phyloP scores from a whole-genome alignment of 2,888 invertebrate genomes.

The Agriotes lineatus region DNA sequence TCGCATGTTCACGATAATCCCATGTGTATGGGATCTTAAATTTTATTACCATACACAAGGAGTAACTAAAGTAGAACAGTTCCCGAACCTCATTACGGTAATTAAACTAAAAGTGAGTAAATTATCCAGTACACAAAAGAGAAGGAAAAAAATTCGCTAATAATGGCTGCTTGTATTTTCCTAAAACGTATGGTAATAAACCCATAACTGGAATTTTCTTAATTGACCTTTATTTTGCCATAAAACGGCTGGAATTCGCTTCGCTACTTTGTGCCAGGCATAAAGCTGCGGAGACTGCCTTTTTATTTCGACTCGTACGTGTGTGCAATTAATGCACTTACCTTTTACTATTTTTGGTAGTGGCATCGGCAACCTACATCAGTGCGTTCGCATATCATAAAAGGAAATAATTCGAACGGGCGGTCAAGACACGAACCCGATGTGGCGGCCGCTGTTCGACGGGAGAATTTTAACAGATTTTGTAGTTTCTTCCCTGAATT shows the following conservation, averaged over 20 bases:
- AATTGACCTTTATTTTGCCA: conserved; percentile 27
- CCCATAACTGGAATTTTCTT: conserved; percentile 22
- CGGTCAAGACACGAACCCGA: neutral
- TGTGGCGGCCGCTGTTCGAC: neutral
- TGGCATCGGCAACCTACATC: neutral
- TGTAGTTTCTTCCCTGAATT: conserved; percentile 17
- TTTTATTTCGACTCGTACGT: conserved; percentile 17
- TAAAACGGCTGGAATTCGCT: conserved; percentile 13
- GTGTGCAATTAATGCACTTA: conserved; percentile 11
- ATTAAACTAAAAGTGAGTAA: too few species aligned
- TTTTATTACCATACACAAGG: too few species aligned
- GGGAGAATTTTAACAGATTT: neutral
- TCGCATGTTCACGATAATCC: too few species aligned
- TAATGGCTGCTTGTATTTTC: neutral
- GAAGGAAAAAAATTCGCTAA: neutral
- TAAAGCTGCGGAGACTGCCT: neutral
- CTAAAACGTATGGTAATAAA: conserved; percentile 32
- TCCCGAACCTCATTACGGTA: too few species aligned
- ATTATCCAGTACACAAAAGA: neutral
- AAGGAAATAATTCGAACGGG: neutral
- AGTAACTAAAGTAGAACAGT: too few species aligned
- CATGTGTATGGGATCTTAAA: too few species aligned
- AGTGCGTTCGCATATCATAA: neutral
- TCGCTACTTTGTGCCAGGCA: conserved; percentile 2
- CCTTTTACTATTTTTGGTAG: conserved; percentile 21